Base-by-base conservation (phyloP, 2,797 vertebrate genomes). In the Pampus argenteus region DNA sequence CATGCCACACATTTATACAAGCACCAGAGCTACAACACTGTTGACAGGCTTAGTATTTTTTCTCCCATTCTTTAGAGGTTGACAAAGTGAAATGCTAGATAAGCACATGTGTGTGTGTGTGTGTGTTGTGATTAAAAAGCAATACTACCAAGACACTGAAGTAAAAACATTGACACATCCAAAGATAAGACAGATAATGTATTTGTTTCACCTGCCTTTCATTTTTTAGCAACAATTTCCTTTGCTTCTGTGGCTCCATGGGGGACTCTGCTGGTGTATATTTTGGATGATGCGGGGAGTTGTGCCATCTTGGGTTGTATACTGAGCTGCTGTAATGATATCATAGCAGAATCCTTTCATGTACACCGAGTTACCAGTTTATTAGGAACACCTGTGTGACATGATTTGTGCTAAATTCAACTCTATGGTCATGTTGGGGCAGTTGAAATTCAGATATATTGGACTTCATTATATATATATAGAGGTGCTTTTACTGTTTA, bases 1-100 rank as follows among this genome's bases (percentile, higher is more conserved):
- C 85, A 76, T 81, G 81, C 81, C 72, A 74, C 84, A 87, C 89
- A 64, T 86, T 86, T 78, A 82, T 66, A 84, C 82, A 51, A 81
- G 73, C 55, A 40, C 59, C 6, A 13, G 45, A 52, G 62, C 78
- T 50, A 74, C 79, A 65, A 42, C 60, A 0, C 69, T 29, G 86
- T 40, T 72, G 83, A 85, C 79, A 80, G 62, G 74, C 50, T 54
- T 8, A 20, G 59, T 36, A 25, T 71, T 71, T 71, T 69, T 9
- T 66, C 67, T 55, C 45, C 66, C 55, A 57, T 60, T 79, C 62
- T 71, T 48, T 55, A 9, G 70, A 70, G 60, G 71, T 9, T 34
- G 77, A 82, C 45, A 68, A 75, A 81, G 72, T 48, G 66, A 70
- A 73, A 65, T 26, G 47, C 57, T 50, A 10, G 57, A 80, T 76